Evolutionary conservation across 2,797 vertebrate species (phyloP).

Genomic region (Smutsia gigantea): DNA sequence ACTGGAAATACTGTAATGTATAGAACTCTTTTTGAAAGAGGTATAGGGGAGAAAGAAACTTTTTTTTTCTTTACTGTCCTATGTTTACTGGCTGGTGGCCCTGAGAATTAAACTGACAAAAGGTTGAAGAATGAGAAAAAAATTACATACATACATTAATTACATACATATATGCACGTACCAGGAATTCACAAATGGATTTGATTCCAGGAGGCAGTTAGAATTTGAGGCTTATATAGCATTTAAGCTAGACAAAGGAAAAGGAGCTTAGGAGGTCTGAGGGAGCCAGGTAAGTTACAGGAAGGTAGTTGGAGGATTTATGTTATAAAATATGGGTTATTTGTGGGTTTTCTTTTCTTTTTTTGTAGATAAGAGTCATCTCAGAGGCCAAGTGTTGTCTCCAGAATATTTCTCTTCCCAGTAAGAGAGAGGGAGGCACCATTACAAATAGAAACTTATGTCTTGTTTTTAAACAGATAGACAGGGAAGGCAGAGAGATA

Average conservation of each 20-base stretch:
- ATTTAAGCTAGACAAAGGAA: not conserved
- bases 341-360: not conserved
- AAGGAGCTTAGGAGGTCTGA: not conserved
- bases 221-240: not conserved
- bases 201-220: not conserved
- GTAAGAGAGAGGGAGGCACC: not conserved
- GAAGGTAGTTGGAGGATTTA: not conserved
- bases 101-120: not conserved
- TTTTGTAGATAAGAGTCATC: not conserved
- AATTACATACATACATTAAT: not conserved
- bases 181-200: not conserved
- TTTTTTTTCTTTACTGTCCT: not conserved
- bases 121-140: not conserved
- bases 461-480: not conserved
- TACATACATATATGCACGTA: not conserved
- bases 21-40: not conserved
- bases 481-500: not conserved
- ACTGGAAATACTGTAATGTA: not conserved
- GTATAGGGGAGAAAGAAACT: not conserved
- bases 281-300: not conserved
- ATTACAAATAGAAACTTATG: not conserved
- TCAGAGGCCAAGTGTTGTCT: not conserved
- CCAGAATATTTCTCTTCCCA: not conserved
- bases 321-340: not conserved
- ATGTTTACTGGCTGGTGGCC: not conserved